Evolutionary conservation across 2,888 invertebrate species (phyloP).

Genomic region (Reticulitermes lucifugus): DNA sequence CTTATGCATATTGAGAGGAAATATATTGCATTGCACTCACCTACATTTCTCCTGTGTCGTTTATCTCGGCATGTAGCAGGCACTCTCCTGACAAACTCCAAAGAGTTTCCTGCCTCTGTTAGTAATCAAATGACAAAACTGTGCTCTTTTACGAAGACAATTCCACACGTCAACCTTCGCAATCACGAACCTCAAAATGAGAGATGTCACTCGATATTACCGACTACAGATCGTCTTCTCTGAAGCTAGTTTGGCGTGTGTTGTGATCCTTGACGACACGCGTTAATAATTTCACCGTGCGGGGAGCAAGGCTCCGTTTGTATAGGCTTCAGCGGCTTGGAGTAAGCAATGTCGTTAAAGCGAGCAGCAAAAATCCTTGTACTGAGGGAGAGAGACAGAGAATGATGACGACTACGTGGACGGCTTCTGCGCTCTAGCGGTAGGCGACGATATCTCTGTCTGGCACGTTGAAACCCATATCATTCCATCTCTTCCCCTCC

Average conservation of each 20-base stretch:
- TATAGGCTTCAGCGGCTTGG: background rate
- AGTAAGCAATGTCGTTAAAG: conserved; percentile 1
- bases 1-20: too few species aligned
- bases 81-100: too few species aligned
- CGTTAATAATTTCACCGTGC: background rate
- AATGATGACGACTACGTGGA: background rate
- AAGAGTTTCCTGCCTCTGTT: too few species aligned
- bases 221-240: too few species aligned
- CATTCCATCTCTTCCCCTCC: background rate
- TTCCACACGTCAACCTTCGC: too few species aligned
- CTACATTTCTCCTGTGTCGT: too few species aligned
- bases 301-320: background rate
- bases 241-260: background rate
- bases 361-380: conserved; percentile 32
- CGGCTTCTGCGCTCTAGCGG: conserved; percentile 36
- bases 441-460: background rate
- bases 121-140: too few species aligned
- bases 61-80: too few species aligned
- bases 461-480: background rate
- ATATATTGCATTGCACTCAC: too few species aligned
- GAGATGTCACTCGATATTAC: too few species aligned
- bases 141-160: too few species aligned
- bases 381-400: conserved; percentile 16
- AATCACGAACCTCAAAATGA: too few species aligned
- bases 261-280: background rate